Evolutionary conservation across 2,888 invertebrate species (phyloP).

Genomic region (Leptura quadrifasciata): DNA sequence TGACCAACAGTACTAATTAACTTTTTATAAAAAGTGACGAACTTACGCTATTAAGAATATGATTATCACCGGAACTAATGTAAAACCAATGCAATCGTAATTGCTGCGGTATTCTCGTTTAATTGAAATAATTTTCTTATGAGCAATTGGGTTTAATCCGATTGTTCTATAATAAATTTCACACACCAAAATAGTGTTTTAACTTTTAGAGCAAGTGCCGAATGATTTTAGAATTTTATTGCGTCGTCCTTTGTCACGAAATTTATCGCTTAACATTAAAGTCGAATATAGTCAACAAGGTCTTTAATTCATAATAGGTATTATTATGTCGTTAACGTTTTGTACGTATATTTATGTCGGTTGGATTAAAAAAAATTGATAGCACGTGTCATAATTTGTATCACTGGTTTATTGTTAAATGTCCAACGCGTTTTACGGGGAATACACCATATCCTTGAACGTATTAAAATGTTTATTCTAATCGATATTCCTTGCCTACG

Average conservation of each 20-base stretch:
- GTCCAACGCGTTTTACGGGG: neutral
- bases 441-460: neutral
- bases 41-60: neutral
- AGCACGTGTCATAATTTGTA: neutral
- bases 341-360: neutral
- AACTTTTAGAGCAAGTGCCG: neutral
- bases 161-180: neutral
- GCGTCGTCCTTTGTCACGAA: neutral
- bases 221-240: conserved; percentile 7
- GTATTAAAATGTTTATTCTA: neutral
- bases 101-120: neutral
- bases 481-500: neutral
- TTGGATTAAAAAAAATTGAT: neutral
- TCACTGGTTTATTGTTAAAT: neutral
- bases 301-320: conserved; percentile 1
- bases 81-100: neutral
- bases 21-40: neutral
- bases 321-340: conserved; percentile 3
- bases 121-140: neutral
- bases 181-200: neutral
- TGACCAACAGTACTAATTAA: neutral
- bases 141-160: neutral
- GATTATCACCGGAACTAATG: neutral
- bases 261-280: neutral
- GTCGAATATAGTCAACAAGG: neutral